Conservation (phyloP, 2,888 invertebrate genomes). For the Antheraea assamensis region DNA sequence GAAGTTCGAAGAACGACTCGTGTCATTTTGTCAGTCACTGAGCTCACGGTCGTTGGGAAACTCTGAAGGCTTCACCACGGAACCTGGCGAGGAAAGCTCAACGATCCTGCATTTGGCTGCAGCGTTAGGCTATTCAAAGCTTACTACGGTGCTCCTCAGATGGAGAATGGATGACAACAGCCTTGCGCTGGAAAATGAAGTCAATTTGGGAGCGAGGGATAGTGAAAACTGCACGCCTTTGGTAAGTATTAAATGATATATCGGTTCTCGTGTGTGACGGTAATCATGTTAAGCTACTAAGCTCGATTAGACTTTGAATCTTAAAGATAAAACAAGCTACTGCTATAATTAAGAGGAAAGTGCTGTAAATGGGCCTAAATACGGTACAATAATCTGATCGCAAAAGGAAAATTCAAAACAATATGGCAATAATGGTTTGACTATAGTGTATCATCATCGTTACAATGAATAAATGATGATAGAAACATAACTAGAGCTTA, state of each 20-base stretch:
- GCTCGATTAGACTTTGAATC: neutral
- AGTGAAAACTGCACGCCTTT: slow-evolving; percentile 95
- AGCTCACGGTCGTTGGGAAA: slow-evolving; percentile 75
- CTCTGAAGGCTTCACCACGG: slow-evolving; percentile 82
- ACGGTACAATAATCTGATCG: too few relatives aligned
- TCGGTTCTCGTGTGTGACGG: neutral
- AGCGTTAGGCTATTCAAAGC: slow-evolving; percentile 92
- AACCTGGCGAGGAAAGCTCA: slow-evolving; percentile 78
- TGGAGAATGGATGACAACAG: slow-evolving; percentile 96
- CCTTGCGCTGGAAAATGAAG: slow-evolving; percentile 93
- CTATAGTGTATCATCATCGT: too few relatives aligned
- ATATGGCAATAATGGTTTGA: neutral
- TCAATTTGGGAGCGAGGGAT: slow-evolving; percentile 95
- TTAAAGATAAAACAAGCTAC: neutral
- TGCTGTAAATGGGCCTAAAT: neutral
- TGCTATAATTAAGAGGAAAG: neutral
- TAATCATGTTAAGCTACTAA: neutral
- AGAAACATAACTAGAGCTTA: too few relatives aligned
- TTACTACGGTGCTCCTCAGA: slow-evolving; percentile 91
- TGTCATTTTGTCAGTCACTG: slow-evolving; percentile 91
- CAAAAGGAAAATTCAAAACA: too few relatives aligned
- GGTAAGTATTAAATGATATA: slow-evolving; percentile 75
- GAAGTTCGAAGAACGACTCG: slow-evolving; percentile 93
- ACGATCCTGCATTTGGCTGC: slow-evolving; percentile 95
- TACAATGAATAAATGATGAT: too few relatives aligned